Percentiles rank a stretch among this genome's conserved stretches.
These are phyloP conservation scores for Strix aluco DNA, from an alignment of 2,113 vertebrate genomes.

Conservation along the genomic window DNA sequence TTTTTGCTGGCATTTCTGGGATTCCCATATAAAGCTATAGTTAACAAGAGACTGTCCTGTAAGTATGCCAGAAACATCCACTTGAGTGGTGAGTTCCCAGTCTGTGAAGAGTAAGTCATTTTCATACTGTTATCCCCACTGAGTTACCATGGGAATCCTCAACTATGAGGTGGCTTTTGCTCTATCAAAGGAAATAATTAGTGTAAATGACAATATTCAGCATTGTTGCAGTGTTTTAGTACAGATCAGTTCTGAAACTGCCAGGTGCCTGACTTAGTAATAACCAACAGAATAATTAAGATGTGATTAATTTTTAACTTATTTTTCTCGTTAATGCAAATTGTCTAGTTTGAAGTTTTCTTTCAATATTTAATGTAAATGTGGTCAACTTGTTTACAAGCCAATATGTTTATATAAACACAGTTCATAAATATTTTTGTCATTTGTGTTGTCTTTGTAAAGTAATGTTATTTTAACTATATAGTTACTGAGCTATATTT, in stretches of 20 bases:
- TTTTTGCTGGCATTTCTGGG: neutral
- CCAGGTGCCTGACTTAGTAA: neutral
- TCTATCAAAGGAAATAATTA: neutral
- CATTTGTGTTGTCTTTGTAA: neutral
- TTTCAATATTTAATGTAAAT: neutral
- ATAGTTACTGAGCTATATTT: neutral
- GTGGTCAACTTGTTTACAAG: slow-evolving; percentile 30
- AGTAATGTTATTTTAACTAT: neutral
- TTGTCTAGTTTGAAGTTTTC: neutral
- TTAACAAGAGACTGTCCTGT: neutral
- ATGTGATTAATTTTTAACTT: slow-evolving; percentile 8
- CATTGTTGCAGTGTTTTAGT: neutral
- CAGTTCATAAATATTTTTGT: slow-evolving; percentile 24
- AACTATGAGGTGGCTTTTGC: neutral
- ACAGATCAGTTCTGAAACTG: neutral
- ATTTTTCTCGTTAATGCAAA: neutral
- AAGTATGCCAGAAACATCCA: neutral
- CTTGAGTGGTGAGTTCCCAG: neutral
- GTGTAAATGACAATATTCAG: neutral
- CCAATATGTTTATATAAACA: slow-evolving; percentile 47
- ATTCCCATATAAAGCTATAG: neutral
- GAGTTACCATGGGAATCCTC: neutral
- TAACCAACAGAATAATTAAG: neutral
- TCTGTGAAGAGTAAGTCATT: neutral
- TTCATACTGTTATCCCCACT: neutral